Evolutionary conservation across 2,888 invertebrate genomes (phyloP), one percentile per base, ranked within the genome.

Genomic region (Cremastobaeus sp.): DNA sequence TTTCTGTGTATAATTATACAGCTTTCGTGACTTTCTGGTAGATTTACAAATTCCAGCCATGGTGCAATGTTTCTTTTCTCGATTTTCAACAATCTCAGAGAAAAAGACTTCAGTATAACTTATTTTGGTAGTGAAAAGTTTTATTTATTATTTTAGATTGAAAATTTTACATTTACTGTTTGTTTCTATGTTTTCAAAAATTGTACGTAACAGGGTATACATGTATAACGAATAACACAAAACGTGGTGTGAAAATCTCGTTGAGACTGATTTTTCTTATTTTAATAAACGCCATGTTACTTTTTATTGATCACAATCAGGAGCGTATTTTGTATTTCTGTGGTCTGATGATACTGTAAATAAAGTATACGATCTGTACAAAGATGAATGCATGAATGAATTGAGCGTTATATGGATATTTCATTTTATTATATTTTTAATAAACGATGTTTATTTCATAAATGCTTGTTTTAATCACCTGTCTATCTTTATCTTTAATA

Each of bases 341-440:
- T n/a, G n/a, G n/a, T n/a, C n/a, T n/a, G n/a, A n/a, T n/a, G n/a
- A n/a, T n/a, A n/a, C n/a, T n/a, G n/a, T n/a, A n/a, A n/a, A n/a
- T n/a, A n/a, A n/a, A n/a, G 74, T 62, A 73, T 72, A 62, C 52
- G 77, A 62, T 52, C 57, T 69, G 70, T 70, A 70, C 62, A 70
- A 62, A 68, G 21, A 14, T 30, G 55, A 18, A 28, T 76, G 74
- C 70, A 64, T 55, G 76, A 18, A 20, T 37, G 11, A 14, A 55
- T 2, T 11, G 41, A 18, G 12, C 8, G 45, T 34, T 43, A 59
- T 76, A 76, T 72, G 73, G 8, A 5, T 76, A 78, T 80, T 77
- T 73, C 81, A 81, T 79, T 83, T 83, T 32, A 83, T 78, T 82
- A 81, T 81, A 84, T 83, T 85, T 85, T 83, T 83, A 87, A 87